Base-by-base conservation (phyloP, 2,797 vertebrate species). In the Yasuhikotakia modesta region DNA sequence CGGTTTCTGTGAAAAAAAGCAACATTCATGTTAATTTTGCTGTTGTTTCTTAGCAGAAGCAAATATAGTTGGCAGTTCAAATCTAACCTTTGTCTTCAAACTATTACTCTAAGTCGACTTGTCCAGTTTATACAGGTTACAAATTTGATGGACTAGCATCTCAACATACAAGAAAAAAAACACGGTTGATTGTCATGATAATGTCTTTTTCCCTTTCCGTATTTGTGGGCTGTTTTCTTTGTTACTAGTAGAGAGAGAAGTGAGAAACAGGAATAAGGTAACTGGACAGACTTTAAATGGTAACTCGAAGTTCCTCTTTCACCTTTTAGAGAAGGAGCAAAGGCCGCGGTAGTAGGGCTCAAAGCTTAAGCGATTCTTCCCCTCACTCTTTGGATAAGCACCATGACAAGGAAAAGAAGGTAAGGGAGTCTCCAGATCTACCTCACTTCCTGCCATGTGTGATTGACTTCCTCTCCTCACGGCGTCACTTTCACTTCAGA, bases 311-410 rank as follows among this genome's bases (percentile, higher is more conserved):
- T 93, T 93, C 92, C 93, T 94, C 88, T 93, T 92, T 92, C 86
- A 90, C 90, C 88, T 93, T 93, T 92, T 97, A 96, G 96, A 97
- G 94, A 95, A 97, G 96, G 93, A 94, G 94, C 95, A 96, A 94
- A 96, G 95, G 94, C 93, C 93, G 93, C 91, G 94, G 94, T 98
- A 96, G 95, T 97, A 97, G 94, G 93, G 96, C 95, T 96, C 95
- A 98, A 95, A 96, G 94, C 95, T 97, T 98, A 96, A 96, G 96
- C 95, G 95, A 96, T 95, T 97, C 95, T 95, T 96, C 96, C 92
- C 94, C 95, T 96, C 95, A 96, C 92, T 97, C 95, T 97, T 95
- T 96, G 95, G 95, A 96, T 97, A 97, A 95, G 94, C 95, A 95
- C 93, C 94, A 95, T 96, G 95, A 96, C 94, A 93, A 93, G 94